Evolutionary conservation across 2,797 vertebrate genomes (phyloP).

Genomic region (Acridotheres tristis): DNA sequence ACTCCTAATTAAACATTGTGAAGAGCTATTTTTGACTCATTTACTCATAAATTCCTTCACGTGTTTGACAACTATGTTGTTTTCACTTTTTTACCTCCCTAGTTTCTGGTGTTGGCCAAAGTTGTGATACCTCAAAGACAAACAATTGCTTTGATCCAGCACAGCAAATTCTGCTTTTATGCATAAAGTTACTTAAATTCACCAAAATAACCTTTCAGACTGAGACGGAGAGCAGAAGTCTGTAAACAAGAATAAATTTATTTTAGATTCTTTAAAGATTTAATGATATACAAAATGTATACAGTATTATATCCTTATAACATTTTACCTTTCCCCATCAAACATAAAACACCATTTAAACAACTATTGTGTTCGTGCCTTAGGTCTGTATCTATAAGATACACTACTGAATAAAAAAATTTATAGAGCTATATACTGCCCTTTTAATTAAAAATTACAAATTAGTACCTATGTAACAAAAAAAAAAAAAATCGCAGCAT

Average conservation of each 20-base stretch:
- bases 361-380: conserved; percentile 90
- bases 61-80: neutral
- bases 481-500: conserved; percentile 80
- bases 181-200: neutral
- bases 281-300: conserved; percentile 97
- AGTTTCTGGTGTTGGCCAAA: neutral
- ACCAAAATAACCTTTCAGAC: neutral
- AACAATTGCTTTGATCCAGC: neutral
- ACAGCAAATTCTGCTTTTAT: neutral
- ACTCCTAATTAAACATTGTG: neutral
- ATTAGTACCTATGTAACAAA: conserved; percentile 94
- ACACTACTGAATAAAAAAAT: conserved; percentile 89
- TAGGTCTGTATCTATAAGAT: conserved; percentile 99
- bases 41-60: neutral
- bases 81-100: neutral
- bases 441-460: conserved; percentile 86
- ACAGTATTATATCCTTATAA: conserved; percentile 87
- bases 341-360: conserved; percentile 92
- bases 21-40: neutral
- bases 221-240: conserved; percentile 61
- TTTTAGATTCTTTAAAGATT: conserved; percentile 89
- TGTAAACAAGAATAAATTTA: conserved; percentile 86
- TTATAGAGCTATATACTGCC: conserved; percentile 83
- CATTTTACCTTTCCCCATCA: conserved; percentile 81
- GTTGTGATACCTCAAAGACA: neutral